These are phyloP conservation scores for Ptychochromis oligacanthus DNA, from an alignment of 2,113 vertebrate species.

Conservation along the genomic window DNA sequence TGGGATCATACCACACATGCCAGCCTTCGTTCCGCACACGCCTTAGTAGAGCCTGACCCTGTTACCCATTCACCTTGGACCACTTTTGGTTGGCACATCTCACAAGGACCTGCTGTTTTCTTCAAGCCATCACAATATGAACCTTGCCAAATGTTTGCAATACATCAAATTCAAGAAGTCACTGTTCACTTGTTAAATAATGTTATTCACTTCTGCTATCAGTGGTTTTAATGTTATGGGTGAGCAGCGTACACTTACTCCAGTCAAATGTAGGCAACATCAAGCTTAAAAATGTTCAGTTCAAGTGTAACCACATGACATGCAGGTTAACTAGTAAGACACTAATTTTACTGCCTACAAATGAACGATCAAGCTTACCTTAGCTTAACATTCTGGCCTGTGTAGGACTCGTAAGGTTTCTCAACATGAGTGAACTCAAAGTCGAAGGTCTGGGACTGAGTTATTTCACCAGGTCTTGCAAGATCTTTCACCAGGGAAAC, in stretches of 20 bases:
- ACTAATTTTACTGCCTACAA: neutral
- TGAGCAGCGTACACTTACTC: neutral
- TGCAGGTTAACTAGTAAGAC: constrained; percentile 28
- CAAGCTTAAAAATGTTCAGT: neutral
- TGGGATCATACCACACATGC: too few species aligned
- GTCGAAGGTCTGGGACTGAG: constrained; percentile 94
- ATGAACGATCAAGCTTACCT: constrained; percentile 79
- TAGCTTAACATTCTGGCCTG: constrained; percentile 96
- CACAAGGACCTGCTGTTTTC: neutral
- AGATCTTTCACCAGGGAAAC: constrained; percentile 98
- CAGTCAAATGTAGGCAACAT: neutral
- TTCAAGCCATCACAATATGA: neutral
- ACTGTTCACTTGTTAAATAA: neutral
- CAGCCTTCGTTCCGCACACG: neutral
- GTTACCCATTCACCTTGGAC: neutral
- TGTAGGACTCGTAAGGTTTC: constrained; percentile 98
- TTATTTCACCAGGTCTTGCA: constrained; percentile 93
- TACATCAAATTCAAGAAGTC: neutral
- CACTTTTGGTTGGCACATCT: neutral
- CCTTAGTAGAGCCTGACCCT: neutral
- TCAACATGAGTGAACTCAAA: constrained; percentile 99
- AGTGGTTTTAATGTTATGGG: neutral
- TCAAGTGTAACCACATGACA: neutral
- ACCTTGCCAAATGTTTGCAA: neutral
- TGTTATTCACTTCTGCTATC: neutral